phyloP scores from a whole-genome alignment of 2,888 invertebrate species.

The Carterocephalus palaemon region DNA sequence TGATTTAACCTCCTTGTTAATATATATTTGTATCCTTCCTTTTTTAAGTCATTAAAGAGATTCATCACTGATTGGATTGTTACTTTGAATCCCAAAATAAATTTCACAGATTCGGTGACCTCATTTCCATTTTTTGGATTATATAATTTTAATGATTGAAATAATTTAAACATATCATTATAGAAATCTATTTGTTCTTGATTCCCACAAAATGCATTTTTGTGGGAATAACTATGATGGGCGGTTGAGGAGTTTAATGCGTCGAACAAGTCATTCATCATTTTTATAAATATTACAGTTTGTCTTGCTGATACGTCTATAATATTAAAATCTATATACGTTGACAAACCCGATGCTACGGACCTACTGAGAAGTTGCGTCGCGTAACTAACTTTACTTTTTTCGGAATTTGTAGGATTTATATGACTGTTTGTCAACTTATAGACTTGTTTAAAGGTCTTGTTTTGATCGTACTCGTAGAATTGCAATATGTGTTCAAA shows the following conservation, averaged over 20 bases:
- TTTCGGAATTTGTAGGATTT: conserved; percentile 35
- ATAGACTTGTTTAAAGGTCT: conserved; percentile 31
- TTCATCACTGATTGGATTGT: not conserved
- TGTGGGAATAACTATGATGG: conserved; percentile 17
- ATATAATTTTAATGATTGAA: conserved; percentile 24
- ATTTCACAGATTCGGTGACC: conserved; percentile 11
- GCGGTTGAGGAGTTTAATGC: conserved; percentile 27
- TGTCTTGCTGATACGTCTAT: conserved; percentile 19
- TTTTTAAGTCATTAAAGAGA: not conserved
- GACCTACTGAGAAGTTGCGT: conserved; percentile 37
- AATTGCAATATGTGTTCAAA: conserved; percentile 34
- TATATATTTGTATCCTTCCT: not conserved
- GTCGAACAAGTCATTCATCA: conserved; percentile 30
- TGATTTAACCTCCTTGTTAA: not conserved
- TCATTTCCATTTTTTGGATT: conserved; percentile 17
- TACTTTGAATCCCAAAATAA: conserved; percentile 19
- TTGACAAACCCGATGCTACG: conserved; percentile 35
- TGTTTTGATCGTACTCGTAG: conserved; percentile 32
- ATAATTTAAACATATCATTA: not conserved
- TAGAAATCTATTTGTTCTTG: conserved; percentile 26
- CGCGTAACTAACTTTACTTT: conserved; percentile 34
- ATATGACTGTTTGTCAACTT: conserved; percentile 39
- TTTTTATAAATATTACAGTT: conserved; percentile 25
- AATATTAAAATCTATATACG: conserved; percentile 23
- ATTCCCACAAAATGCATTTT: conserved; percentile 27